Evolutionary conservation across 2,888 invertebrate species (phyloP), one percentile per base, ranked within the genome.

Genomic region (Drosophila putrida): DNA sequence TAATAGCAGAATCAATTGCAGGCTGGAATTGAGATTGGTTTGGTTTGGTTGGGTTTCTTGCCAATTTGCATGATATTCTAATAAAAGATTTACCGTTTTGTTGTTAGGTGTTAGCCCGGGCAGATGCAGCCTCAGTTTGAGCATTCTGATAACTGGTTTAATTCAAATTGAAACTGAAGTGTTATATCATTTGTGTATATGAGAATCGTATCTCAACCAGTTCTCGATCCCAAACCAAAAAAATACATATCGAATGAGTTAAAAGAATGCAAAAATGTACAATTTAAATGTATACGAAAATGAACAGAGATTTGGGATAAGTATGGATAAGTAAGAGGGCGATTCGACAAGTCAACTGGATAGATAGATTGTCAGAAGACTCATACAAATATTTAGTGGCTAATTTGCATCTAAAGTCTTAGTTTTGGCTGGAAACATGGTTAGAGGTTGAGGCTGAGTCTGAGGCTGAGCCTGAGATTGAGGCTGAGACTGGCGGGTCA

Each of bases 61-160:
- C 50, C 59, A 49, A 85, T 85, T 85, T 75, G 71, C 88, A 85
- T 85, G 72, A 81, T 76, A 87, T 84, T 79, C 80, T 75, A 81
- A 85, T 89, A 87, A 89, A 84, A 75, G 73, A 84, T 85, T 80
- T 86, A 83, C 83, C 87, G 81, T 82, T 82, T 46, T 33, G 71
- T 46, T 70, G 64, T 69, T 75, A 65, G 86, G 70, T 83, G 87
- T 61, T 66, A 58, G 60, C 55, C 59, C 13, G 20, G 55, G 70
- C 74, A 73, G 85, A 73, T 83, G 78, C 82, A 67, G 64, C 47
- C 39, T 46, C 65, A 50, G 51, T 39, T 69, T 35, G 36, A 35
- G 33, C 50, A 66, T 55, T 71, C 64, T 73, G 49, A 66, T 35
- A 83, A 88, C 86, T 67, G 82, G 88, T 83, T 83, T 86, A 71